Conservation (phyloP, 1,140 invertebrate species). For the Penaeus chinensis region DNA sequence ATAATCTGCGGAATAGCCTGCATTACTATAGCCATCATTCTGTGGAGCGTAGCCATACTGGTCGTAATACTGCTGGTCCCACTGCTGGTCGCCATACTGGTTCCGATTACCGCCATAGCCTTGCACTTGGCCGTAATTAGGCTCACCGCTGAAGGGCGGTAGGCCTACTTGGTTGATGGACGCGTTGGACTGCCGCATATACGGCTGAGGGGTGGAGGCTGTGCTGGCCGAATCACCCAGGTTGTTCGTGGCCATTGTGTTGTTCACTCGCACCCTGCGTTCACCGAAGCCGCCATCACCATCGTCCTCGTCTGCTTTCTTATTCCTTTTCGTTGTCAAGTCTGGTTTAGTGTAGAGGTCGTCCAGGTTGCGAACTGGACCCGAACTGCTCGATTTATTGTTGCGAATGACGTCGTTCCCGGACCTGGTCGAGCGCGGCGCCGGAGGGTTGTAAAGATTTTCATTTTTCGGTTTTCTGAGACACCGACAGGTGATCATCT, state of each 20-base stretch:
- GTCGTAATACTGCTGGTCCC: no score
- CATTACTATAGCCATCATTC: no score
- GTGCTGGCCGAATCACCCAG: not conserved
- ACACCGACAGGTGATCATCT: slow-evolving; percentile 24
- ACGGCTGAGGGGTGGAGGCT: not conserved
- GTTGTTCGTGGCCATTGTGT: not conserved
- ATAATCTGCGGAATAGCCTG: no score
- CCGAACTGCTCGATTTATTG: not conserved
- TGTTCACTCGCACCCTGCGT: not conserved
- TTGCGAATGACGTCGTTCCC: slow-evolving; percentile 28
- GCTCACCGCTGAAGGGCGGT: not conserved
- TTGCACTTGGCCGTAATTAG: not conserved
- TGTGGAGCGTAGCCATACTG: no score
- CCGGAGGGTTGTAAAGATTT: not conserved
- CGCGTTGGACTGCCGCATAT: not conserved
- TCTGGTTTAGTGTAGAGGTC: slow-evolving; percentile 24
- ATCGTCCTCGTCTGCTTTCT: slow-evolving; percentile 9
- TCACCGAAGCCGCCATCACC: slow-evolving; percentile 31
- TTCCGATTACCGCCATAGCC: no score
- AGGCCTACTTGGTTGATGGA: slow-evolving; percentile 38
- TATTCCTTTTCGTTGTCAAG: not conserved
- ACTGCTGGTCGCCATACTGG: no score
- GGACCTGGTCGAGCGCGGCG: not conserved
- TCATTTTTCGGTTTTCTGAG: slow-evolving; percentile 6
- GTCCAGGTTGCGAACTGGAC: slow-evolving; percentile 2